Percentiles rank a stretch among this genome's conserved stretches.
These are phyloP conservation scores for Mirounga angustirostris DNA, from an alignment of 2,113 vertebrate genomes.

Conservation along the genomic window DNA sequence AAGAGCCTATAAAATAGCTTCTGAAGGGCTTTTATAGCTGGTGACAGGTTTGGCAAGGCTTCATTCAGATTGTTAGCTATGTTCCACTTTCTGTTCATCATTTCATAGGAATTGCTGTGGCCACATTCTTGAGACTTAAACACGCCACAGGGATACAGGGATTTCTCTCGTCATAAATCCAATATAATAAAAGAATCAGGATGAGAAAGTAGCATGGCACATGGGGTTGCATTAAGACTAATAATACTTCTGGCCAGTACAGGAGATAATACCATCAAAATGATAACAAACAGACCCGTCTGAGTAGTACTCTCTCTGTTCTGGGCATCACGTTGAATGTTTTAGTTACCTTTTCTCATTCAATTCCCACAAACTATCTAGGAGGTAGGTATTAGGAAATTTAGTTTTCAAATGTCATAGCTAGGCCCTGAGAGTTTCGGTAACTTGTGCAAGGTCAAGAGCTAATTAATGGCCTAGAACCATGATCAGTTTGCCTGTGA, in stretches of 20 bases:
- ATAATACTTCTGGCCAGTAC: not conserved
- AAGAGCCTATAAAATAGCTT: not conserved
- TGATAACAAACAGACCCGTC: not conserved
- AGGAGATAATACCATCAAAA: not conserved
- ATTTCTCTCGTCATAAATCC: conserved; percentile 47
- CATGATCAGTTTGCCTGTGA: not conserved
- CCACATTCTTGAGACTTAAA: conserved; percentile 24
- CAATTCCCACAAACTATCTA: not conserved
- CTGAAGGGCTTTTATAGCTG: not conserved
- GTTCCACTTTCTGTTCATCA: conserved; percentile 58
- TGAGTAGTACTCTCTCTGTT: not conserved
- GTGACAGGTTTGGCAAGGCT: conserved; percentile 4
- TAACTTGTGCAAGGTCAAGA: not conserved
- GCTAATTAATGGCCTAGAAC: not conserved
- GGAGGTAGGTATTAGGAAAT: not conserved
- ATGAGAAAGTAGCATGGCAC: not conserved
- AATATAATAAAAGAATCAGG: not conserved
- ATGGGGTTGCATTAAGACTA: not conserved
- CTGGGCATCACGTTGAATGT: not conserved
- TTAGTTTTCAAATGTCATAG: not conserved
- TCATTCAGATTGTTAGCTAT: conserved; percentile 13
- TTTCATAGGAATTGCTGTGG: not conserved
- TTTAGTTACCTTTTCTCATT: not conserved
- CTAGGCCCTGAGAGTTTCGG: not conserved
- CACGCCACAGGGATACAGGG: not conserved